These are phyloP conservation scores for Oriolus oriolus DNA, from an alignment of 2,113 vertebrate species.

Conservation along the genomic window DNA sequence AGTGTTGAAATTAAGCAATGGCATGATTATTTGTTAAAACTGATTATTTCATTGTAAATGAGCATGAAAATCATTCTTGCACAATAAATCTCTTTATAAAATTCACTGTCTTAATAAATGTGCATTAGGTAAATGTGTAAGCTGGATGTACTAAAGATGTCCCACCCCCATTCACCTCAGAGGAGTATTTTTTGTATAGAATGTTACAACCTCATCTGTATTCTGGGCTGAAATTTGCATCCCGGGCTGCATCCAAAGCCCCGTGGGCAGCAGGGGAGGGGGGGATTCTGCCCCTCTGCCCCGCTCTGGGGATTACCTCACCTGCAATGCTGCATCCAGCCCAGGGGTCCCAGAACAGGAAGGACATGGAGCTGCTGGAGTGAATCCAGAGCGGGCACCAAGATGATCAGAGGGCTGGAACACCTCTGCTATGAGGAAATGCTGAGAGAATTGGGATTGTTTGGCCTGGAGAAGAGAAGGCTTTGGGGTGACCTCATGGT, in stretches of 20 bases:
- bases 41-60: constrained; percentile 71
- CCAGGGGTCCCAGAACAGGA: too few species aligned
- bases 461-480: background rate
- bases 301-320: background rate
- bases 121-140: background rate
- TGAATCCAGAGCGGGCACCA: background rate
- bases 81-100: constrained; percentile 76
- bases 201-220: background rate
- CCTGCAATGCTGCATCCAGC: background rate
- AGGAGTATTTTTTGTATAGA: background rate
- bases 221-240: background rate
- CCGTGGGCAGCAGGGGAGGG: background rate
- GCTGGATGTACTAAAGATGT: background rate
- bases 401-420: background rate
- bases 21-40: constrained; percentile 72
- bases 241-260: background rate
- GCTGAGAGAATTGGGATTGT: background rate
- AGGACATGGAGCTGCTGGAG: background rate
- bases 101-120: background rate
- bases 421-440: background rate
- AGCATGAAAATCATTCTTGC: constrained; percentile 72
- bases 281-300: background rate
- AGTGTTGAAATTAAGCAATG: constrained; percentile 69
- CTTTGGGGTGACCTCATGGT: background rate
- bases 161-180: background rate